These are phyloP conservation scores for Chironomus riparius DNA, from an alignment of 2,888 invertebrate genomes.

Conservation along the genomic window DNA sequence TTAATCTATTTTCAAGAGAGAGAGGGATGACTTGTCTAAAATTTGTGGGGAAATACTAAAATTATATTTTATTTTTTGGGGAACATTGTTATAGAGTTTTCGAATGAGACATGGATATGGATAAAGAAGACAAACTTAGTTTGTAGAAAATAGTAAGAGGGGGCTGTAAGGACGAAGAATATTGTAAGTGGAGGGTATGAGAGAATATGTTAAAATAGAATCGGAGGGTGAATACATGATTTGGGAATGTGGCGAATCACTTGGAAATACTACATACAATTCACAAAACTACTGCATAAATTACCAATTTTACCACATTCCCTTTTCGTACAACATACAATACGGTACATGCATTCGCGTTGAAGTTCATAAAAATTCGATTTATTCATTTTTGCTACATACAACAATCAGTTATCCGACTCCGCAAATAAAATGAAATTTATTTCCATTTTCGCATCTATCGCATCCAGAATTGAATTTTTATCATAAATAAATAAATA, in stretches of 20 bases:
- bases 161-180: too few relatives aligned
- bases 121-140: neutral
- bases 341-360: neutral
- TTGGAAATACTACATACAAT: neutral
- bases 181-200: too few relatives aligned
- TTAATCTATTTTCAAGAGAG: slow-evolving; percentile 25
- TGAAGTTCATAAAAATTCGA: slow-evolving; percentile 4
- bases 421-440: neutral
- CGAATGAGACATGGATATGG: neutral
- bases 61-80: neutral
- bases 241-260: neutral
- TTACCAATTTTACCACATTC: neutral
- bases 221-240: neutral
- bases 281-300: neutral
- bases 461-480: neutral
- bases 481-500: neutral
- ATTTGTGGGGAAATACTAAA: neutral
- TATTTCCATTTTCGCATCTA: neutral
- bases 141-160: neutral
- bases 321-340: neutral
- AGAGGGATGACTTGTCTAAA: slow-evolving; percentile 12
- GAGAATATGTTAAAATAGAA: neutral
- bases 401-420: neutral
- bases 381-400: neutral
- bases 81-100: neutral